phyloP scores from a whole-genome alignment of 1,140 invertebrate species.

The Drosophila sp. region DNA sequence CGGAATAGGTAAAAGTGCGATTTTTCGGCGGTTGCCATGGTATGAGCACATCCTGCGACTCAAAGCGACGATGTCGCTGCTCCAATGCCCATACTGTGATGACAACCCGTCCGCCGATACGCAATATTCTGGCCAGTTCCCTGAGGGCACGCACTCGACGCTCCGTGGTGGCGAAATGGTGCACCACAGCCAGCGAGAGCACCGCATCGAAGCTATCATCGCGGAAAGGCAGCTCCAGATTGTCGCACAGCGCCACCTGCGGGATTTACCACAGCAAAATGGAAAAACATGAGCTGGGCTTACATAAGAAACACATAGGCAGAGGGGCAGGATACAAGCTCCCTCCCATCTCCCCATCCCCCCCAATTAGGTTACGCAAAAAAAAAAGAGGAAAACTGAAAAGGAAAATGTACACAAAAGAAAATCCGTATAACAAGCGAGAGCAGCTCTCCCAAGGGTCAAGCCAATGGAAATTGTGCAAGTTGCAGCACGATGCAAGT shows the following conservation, averaged over 20 bases:
- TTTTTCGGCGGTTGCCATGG: conserved; percentile 94
- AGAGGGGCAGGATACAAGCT: conserved; percentile 83
- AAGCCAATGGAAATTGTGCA: conserved; percentile 4
- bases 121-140: conserved; percentile 93
- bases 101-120: conserved; percentile 95
- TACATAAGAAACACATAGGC: neutral
- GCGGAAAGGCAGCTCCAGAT: conserved; percentile 94
- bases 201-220: conserved; percentile 97
- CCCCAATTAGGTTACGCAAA: conserved; percentile 50
- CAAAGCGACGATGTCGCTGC: conserved; percentile 92
- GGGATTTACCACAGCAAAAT: conserved; percentile 3
- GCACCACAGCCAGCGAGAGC: conserved; percentile 96
- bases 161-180: conserved; percentile 96
- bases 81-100: conserved; percentile 99
- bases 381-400: neutral
- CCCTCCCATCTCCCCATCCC: no score
- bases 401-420: conserved; percentile 12
- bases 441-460: neutral
- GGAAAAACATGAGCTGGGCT: conserved; percentile 12
- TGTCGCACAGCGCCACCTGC: conserved; percentile 94
- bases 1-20: conserved; percentile 67
- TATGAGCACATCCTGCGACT: conserved; percentile 94
- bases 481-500: neutral
- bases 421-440: conserved; percentile 19
- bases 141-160: conserved; percentile 92